Percentiles rank a stretch among this genome's conserved stretches.
Conservation (phyloP, 1,140 invertebrate genomes). For the Paraescarpia echinospica region DNA sequence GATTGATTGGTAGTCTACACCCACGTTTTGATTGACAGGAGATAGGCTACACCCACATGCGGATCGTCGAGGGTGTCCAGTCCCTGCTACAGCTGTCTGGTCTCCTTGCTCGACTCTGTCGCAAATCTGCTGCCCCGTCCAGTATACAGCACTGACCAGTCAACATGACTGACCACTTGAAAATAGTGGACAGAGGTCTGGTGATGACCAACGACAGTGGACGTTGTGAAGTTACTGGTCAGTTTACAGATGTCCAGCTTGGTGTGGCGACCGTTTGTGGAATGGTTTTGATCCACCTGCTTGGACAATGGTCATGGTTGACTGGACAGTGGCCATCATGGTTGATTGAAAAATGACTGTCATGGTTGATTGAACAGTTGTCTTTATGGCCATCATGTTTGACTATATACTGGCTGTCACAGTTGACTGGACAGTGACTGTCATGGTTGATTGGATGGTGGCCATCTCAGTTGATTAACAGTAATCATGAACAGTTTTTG, state of each 20-base stretch:
- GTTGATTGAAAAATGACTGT: too few species aligned
- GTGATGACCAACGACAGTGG: not conserved
- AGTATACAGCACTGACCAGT: not conserved
- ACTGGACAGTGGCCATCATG: too few species aligned
- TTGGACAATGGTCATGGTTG: too few species aligned
- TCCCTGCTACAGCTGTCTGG: conserved; percentile 88
- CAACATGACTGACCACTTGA: not conserved
- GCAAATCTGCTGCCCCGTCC: conserved; percentile 38
- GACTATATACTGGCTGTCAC: too few species aligned
- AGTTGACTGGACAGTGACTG: too few species aligned
- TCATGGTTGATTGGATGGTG: too few species aligned
- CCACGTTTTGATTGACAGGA: conserved; percentile 66
- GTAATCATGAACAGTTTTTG: too few species aligned
- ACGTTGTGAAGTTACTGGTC: not conserved
- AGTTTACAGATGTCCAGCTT: not conserved
- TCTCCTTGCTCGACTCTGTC: conserved; percentile 80
- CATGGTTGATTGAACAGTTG: too few species aligned
- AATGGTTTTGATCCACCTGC: too few species aligned
- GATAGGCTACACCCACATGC: conserved; percentile 89
- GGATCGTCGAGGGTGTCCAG: conserved; percentile 84
- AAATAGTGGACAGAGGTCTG: not conserved
- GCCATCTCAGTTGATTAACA: too few species aligned
- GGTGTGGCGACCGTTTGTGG: too few species aligned
- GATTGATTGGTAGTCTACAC: not conserved
- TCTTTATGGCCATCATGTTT: too few species aligned